Conservation (phyloP, 64 coral and sea anemone genomes). For the Montipora efflorescens region DNA sequence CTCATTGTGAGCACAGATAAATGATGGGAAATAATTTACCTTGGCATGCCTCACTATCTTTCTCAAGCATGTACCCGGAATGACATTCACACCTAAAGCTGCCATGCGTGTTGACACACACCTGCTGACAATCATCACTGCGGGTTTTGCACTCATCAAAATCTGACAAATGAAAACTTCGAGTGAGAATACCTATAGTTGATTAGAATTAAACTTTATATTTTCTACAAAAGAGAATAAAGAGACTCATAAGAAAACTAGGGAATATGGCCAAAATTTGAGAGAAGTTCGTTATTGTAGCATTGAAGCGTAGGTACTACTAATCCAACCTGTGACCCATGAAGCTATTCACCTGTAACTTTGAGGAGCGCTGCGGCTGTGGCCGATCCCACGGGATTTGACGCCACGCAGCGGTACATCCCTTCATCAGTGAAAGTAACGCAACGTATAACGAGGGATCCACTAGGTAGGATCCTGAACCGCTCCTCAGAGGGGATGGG, state of each 20-base stretch:
- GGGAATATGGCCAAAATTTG: too few relatives aligned
- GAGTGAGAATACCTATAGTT: too few relatives aligned
- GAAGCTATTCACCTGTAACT: slow-evolving; percentile 59
- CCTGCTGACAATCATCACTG: slow-evolving; percentile 72
- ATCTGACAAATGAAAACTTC: neutral
- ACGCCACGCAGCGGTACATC: slow-evolving; percentile 90
- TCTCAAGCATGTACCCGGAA: slow-evolving; percentile 17
- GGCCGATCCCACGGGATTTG: slow-evolving; percentile 82
- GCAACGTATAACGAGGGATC: slow-evolving; percentile 62
- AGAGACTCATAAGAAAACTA: too few relatives aligned
- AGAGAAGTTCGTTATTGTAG: too few relatives aligned
- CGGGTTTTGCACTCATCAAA: slow-evolving; percentile 24
- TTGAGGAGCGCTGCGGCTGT: slow-evolving; percentile 62
- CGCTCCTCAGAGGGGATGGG: slow-evolving; percentile 85
- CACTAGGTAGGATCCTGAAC: slow-evolving; percentile 60
- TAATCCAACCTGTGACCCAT: too few relatives aligned
- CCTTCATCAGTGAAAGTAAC: slow-evolving; percentile 89
- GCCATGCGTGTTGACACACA: slow-evolving; percentile 69
- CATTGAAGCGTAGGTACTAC: too few relatives aligned
- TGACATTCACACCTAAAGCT: slow-evolving; percentile 54
- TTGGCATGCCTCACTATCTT: slow-evolving; percentile 34
- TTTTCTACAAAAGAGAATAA: too few relatives aligned
- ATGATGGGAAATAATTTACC: slow-evolving; percentile 16
- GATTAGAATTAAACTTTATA: too few relatives aligned
- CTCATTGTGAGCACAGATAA: neutral